Conservation (phyloP, 2,113 vertebrate species). For the Microtus ochrogaster region DNA sequence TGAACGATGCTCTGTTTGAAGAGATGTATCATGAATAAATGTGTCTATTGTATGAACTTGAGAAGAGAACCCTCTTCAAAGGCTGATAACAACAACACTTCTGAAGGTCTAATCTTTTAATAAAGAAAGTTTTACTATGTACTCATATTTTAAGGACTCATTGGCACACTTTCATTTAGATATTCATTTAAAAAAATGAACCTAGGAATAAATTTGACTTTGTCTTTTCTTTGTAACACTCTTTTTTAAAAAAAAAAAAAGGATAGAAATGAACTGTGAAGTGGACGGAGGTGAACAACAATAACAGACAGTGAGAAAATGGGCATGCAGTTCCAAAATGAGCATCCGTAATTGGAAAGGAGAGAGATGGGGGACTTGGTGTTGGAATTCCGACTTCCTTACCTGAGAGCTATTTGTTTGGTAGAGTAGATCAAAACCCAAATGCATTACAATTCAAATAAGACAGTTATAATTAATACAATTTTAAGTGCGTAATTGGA, state of each 20-base stretch:
- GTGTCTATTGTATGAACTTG: not conserved
- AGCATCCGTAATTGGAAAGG: not conserved
- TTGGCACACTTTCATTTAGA: not conserved
- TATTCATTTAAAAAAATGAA: not conserved
- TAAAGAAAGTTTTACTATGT: not conserved
- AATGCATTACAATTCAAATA: conserved; percentile 18
- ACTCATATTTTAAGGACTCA: not conserved
- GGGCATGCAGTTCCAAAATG: not conserved
- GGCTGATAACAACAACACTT: not conserved
- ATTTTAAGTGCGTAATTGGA: not conserved
- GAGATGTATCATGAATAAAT: not conserved
- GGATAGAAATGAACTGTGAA: not conserved
- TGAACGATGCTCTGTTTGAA: not conserved
- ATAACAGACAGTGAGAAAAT: not conserved
- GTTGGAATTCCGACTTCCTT: not conserved
- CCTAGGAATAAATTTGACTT: not conserved
- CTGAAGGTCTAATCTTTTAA: not conserved
- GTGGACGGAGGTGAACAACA: not conserved
- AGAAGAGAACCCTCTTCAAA: not conserved
- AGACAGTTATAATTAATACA: not conserved
- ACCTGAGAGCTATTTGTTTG: conserved; percentile 1
- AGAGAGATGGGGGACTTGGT: not conserved
- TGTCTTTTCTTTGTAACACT: not conserved
- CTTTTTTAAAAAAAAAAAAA: not conserved
- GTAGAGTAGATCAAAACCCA: not conserved